Evolutionary conservation across 2,888 invertebrate species (phyloP), one percentile per base, ranked within the genome.

Genomic region (Phengaris arion): DNA sequence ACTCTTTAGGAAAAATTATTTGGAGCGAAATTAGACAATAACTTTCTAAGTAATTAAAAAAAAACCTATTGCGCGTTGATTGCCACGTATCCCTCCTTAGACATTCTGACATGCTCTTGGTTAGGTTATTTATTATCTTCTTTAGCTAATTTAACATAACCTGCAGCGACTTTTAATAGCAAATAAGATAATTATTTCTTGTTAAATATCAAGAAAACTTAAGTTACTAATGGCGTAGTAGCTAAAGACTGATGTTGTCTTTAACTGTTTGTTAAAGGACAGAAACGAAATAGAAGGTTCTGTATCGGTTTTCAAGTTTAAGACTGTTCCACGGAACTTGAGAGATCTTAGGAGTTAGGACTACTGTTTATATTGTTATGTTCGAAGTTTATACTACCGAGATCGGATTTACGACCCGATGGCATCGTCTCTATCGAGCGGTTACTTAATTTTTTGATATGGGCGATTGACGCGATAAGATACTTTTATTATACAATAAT

Each of bases 361-460:
- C 69, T 69, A 51, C 15, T 48, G 68, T 45, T 69, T 46, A 69
- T 69, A 46, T 48, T 51, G 8, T 51, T 51, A 46, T 48, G 69
- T n/a, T 15, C 15, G 15, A 69, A 69, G 69, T 15, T 69, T 69
- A 48, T 51, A 69, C 5, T 51, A 48, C 48, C 9, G 48, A 69
- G n/a, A 68, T 68, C 59, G 15, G 48, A 48, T 3, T 69, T 51
- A 69, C 48, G 69, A 69, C n/a, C 9, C 6, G 70, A 48, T 13
- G 68, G 68, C 45, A 9, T 48, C 15, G 51, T 48, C 22, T 35
- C 35, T 35, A 35, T 2, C 35, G 35, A 22, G 35, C 64, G 45
- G 22, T 70, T 45, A 54, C 22, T 72, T 72, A 9, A 70, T 70
- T 70, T 48, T 54, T 70, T 15, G 52, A 69, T 72, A 54, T 35